phyloP scores from a whole-genome alignment of 2,888 invertebrate species.

The Apeira syringaria region DNA sequence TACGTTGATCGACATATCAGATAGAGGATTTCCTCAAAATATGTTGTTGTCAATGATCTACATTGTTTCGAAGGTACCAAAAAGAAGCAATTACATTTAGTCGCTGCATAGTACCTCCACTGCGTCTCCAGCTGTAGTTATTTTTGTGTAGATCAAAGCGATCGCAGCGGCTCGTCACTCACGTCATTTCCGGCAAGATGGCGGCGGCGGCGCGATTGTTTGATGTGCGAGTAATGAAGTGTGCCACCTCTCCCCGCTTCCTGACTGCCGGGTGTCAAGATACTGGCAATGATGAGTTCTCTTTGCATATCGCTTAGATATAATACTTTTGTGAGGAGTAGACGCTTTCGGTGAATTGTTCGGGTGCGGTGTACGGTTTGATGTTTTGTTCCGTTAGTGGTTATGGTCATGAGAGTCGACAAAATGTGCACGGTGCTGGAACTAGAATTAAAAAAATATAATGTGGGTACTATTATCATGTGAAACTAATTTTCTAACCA shows the following conservation, averaged over 20 bases:
- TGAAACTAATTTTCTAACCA: too few relatives aligned
- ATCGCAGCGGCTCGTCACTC: constrained; percentile 65
- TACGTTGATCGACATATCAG: too few relatives aligned
- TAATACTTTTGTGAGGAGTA: constrained; percentile 44
- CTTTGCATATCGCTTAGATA: constrained; percentile 54
- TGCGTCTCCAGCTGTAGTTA: constrained; percentile 53
- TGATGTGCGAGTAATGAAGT: constrained; percentile 84
- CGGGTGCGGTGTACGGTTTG: constrained; percentile 16
- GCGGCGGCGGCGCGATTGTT: constrained; percentile 77
- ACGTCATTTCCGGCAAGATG: constrained; percentile 81
- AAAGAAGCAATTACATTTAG: constrained; percentile 57
- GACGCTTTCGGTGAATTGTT: constrained; percentile 25
- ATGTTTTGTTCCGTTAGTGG: too few relatives aligned
- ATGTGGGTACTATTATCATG: too few relatives aligned
- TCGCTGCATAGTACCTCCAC: constrained; percentile 40
- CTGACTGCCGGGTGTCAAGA: constrained; percentile 77
- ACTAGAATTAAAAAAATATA: too few relatives aligned
- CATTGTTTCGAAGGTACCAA: constrained; percentile 4
- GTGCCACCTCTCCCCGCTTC: constrained; percentile 74
- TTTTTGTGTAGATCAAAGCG: constrained; percentile 80
- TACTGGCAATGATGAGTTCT: constrained; percentile 64
- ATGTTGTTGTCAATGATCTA: too few relatives aligned
- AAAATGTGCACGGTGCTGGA: too few relatives aligned
- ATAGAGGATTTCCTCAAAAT: too few relatives aligned
- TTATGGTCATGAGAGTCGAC: too few relatives aligned